A percentile compares a stretch with the other conserved stretches of the same genome.
These are phyloP conservation scores for Cichladusa arquata DNA, from an alignment of 2,113 vertebrate genomes.

Conservation along the genomic window DNA sequence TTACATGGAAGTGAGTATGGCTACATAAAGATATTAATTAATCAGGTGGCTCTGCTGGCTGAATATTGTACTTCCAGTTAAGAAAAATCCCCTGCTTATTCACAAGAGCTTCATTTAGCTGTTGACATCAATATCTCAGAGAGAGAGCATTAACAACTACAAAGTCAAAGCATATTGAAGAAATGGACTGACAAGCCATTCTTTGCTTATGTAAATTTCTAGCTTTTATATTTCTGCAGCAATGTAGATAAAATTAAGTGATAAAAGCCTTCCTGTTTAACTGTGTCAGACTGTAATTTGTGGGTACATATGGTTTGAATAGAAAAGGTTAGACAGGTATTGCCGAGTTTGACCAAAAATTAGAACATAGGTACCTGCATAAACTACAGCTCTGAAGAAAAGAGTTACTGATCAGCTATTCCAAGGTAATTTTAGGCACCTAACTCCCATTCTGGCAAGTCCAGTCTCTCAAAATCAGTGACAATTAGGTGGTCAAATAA, in stretches of 20 bases:
- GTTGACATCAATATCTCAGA: background rate
- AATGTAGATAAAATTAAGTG: background rate
- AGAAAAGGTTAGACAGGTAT: background rate
- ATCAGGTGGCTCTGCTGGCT: background rate
- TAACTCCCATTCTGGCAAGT: background rate
- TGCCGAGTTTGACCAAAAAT: background rate
- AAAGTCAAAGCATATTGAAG: background rate
- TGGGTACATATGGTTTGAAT: background rate
- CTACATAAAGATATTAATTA: constrained; percentile 11
- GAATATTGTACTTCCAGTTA: background rate
- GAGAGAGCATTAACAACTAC: background rate
- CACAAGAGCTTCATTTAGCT: constrained; percentile 17
- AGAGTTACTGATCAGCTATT: background rate
- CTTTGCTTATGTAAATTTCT: background rate
- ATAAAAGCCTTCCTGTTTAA: background rate
- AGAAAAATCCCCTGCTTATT: background rate
- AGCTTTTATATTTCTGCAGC: background rate
- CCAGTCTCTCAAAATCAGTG: background rate
- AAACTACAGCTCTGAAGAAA: background rate
- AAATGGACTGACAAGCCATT: background rate
- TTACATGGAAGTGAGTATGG: constrained; percentile 8
- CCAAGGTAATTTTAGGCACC: background rate
- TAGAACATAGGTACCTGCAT: background rate
- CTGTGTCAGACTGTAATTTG: background rate
- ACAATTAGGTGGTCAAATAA: background rate